These are phyloP conservation scores for Drosophila pseudotalamancana DNA, from an alignment of 2,888 invertebrate species.

Conservation along the genomic window DNA sequence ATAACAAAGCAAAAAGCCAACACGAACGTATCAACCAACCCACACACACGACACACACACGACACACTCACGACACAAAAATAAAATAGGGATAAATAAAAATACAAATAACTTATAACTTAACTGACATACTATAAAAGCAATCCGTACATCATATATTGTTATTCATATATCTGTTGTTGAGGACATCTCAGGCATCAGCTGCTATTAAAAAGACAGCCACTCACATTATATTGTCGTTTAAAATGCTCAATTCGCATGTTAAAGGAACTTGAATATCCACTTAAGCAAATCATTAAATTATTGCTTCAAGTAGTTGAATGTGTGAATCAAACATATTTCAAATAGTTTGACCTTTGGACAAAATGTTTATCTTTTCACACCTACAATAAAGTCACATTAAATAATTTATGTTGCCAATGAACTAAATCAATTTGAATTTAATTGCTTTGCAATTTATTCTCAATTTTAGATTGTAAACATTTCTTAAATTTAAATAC, in stretches of 20 bases:
- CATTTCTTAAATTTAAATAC: background rate
- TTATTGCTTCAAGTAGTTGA: too few relatives aligned
- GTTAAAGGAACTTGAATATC: background rate
- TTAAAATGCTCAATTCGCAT: background rate
- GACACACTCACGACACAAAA: constrained; percentile 6
- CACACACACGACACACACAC: constrained; percentile 15
- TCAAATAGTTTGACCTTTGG: too few relatives aligned
- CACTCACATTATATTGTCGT: background rate
- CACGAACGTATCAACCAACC: constrained; percentile 23
- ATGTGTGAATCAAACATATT: too few relatives aligned
- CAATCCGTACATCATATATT: constrained; percentile 30
- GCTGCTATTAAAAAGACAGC: background rate
- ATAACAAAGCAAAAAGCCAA: constrained; percentile 66
- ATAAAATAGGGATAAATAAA: constrained; percentile 23
- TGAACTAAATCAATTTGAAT: background rate
- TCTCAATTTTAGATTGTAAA: background rate
- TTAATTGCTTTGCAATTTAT: background rate
- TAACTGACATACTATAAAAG: constrained; percentile 18
- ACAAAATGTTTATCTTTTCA: too few relatives aligned
- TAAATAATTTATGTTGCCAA: too few relatives aligned
- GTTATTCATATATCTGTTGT: constrained; percentile 11
- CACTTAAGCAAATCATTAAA: too few relatives aligned
- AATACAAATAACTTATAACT: constrained; percentile 28
- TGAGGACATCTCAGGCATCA: background rate
- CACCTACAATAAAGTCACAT: too few relatives aligned